Percentiles rank a stretch among this genome's conserved stretches.
Conservation (phyloP, 2,797 vertebrate species). For the Heterohyrax brucei region DNA sequence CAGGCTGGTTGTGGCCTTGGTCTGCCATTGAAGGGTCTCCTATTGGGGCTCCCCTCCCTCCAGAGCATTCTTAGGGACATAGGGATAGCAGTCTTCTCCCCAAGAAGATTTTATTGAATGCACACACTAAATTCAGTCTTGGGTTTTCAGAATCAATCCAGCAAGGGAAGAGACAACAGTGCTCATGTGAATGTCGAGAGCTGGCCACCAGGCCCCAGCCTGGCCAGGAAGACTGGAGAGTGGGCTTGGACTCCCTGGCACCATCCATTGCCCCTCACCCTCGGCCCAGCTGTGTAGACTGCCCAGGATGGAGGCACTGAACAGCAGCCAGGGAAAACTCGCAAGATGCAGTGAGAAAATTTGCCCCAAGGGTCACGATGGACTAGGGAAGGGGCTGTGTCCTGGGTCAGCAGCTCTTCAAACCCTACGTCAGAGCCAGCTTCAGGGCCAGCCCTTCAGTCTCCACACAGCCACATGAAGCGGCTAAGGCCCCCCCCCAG, state of each 20-base stretch:
- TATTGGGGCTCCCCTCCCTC: neutral
- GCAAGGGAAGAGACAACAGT: neutral
- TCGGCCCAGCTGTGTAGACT: neutral
- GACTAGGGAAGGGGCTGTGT: neutral
- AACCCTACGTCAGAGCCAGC: neutral
- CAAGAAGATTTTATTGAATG: conserved; percentile 24
- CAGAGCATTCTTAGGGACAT: conserved; percentile 64
- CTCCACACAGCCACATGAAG: neutral
- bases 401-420: neutral
- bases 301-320: neutral
- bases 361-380: neutral
- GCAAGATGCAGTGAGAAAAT: neutral
- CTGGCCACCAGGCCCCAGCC: neutral
- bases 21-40: neutral
- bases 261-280: neutral
- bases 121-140: neutral
- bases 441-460: neutral
- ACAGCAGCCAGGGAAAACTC: neutral
- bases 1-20: neutral
- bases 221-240: neutral
- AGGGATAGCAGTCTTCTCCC: conserved; percentile 61
- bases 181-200: neutral
- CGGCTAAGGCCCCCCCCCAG: neutral
- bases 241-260: neutral
- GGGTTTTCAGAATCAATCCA: neutral